Percentiles rank a stretch among this genome's conserved stretches.
Evolutionary conservation across 2,797 vertebrate genomes (phyloP).

Genomic region (Sarcoramphus papa): DNA sequence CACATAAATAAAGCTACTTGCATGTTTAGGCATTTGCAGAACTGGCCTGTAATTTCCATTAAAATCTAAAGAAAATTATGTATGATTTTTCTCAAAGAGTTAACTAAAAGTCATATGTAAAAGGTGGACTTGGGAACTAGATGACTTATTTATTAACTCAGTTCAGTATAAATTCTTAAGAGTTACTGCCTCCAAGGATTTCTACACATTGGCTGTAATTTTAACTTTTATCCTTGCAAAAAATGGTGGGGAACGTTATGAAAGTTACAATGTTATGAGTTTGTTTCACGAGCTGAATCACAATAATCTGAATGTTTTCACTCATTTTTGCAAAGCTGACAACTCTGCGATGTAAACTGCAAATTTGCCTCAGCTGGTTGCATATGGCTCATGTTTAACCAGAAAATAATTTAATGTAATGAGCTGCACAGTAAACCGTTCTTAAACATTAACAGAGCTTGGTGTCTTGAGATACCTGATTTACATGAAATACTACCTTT

Average conservation of each 20-base stretch:
- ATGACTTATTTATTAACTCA: slow-evolving; percentile 15
- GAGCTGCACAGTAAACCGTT: not conserved
- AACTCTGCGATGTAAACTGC: slow-evolving; percentile 11
- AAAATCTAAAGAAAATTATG: not conserved
- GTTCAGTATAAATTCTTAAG: not conserved
- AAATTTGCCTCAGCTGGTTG: not conserved
- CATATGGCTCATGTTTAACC: slow-evolving; percentile 11
- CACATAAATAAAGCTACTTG: not conserved
- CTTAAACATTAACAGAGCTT: not conserved
- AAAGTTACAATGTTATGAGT: not conserved
- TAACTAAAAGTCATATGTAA: not conserved
- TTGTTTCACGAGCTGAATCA: slow-evolving; percentile 9
- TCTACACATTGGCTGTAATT: not conserved
- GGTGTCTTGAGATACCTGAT: not conserved
- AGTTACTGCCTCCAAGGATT: not conserved
- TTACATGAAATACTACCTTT: not conserved
- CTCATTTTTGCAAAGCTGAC: slow-evolving; percentile 29
- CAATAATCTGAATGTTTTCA: not conserved
- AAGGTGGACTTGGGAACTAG: not conserved
- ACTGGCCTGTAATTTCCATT: not conserved
- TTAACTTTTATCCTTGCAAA: not conserved
- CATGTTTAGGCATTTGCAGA: not conserved
- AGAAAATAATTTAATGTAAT: not conserved
- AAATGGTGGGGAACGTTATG: not conserved
- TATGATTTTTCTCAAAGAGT: not conserved